Percentiles rank a stretch among this genome's conserved stretches.
phyloP scores from a whole-genome alignment of 2,888 invertebrate genomes.

The Ophion obscuratus region DNA sequence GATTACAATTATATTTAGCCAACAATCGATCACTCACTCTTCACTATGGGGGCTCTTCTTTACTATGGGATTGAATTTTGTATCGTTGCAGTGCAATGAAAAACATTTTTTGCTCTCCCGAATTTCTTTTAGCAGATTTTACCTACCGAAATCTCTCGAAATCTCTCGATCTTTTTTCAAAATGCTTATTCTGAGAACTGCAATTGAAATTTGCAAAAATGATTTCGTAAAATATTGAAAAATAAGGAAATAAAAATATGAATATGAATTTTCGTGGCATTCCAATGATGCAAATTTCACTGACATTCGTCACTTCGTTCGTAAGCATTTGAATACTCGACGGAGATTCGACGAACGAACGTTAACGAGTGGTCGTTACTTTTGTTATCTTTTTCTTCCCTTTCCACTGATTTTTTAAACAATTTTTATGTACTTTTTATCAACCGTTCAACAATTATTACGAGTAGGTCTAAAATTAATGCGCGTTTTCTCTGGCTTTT shows the following conservation, averaged over 20 bases:
- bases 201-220: too few species aligned
- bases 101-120: too few species aligned
- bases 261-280: too few species aligned
- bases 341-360: slow-evolving; percentile 15
- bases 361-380: slow-evolving; percentile 15
- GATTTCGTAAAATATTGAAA: too few species aligned
- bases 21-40: slow-evolving; percentile 39
- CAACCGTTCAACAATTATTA: slow-evolving; percentile 67
- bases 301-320: neutral
- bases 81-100: too few species aligned
- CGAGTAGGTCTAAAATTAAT: slow-evolving; percentile 46
- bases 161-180: too few species aligned
- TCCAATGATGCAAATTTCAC: too few species aligned
- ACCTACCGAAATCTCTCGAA: too few species aligned
- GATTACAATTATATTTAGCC: slow-evolving; percentile 26
- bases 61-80: neutral
- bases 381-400: slow-evolving; percentile 41
- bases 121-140: too few species aligned
- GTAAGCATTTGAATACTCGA: slow-evolving; percentile 2
- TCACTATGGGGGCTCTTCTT: slow-evolving; percentile 1
- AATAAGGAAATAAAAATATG: too few species aligned
- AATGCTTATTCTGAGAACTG: too few species aligned
- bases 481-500: slow-evolving; percentile 8
- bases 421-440: slow-evolving; percentile 44
- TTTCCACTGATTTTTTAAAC: neutral